Evolutionary conservation across 2,113 vertebrate species (phyloP).

Genomic region (Macrotis lagotis): DNA sequence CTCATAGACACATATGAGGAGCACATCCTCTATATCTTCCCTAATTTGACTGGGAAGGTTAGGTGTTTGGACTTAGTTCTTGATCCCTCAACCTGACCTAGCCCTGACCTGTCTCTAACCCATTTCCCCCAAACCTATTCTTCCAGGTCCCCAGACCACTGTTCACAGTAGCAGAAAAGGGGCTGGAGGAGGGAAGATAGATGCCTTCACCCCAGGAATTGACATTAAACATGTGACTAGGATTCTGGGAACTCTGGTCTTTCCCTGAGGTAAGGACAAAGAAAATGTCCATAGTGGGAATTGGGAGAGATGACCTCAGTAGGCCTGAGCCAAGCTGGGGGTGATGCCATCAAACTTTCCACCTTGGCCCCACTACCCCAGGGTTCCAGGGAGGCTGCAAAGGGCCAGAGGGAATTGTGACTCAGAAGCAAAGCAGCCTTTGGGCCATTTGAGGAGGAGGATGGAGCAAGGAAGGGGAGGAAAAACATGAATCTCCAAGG

Average conservation of each 20-base stretch:
- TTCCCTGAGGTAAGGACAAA: constrained; percentile 71
- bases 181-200: not conserved
- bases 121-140: not conserved
- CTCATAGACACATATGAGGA: not conserved
- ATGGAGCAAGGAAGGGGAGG: not conserved
- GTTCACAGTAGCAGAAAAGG: not conserved
- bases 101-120: constrained; percentile 13
- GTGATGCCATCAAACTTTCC: constrained; percentile 74
- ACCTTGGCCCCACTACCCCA: constrained; percentile 55
- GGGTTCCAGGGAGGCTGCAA: constrained; percentile 61
- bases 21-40: constrained; percentile 6
- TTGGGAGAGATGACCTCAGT: constrained; percentile 74
- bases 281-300: constrained; percentile 71
- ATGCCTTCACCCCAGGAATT: not conserved
- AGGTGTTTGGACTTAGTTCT: constrained; percentile 1
- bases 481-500: not conserved
- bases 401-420: constrained; percentile 61
- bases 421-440: constrained; percentile 17
- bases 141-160: not conserved
- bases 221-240: constrained; percentile 33
- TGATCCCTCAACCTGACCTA: not conserved
- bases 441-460: not conserved
- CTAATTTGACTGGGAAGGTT: not conserved
- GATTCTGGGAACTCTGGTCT: constrained; percentile 47
- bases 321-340: constrained; percentile 65